A percentile compares a stretch with the other conserved stretches of the same genome.
Evolutionary conservation across 2,797 vertebrate genomes (phyloP).

Genomic region (Atherinosoma microstoma): DNA sequence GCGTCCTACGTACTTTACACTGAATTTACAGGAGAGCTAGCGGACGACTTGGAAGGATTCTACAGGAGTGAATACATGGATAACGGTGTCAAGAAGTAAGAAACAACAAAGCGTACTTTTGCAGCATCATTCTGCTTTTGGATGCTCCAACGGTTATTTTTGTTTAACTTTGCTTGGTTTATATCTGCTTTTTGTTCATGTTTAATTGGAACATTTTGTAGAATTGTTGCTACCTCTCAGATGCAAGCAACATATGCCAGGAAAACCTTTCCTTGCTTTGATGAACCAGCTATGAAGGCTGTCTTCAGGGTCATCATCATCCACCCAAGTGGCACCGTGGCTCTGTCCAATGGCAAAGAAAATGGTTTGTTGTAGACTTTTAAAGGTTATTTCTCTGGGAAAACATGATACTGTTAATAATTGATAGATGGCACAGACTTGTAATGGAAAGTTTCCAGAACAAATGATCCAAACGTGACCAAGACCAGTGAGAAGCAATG

Average conservation of each 20-base stretch:
- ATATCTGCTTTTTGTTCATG: conserved; percentile 24
- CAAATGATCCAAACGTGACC: background rate
- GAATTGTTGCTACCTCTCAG: conserved; percentile 93
- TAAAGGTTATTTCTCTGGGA: background rate
- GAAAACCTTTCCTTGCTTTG: conserved; percentile 95
- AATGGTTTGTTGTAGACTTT: conserved; percentile 74
- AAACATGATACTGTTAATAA: background rate
- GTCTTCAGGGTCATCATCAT: conserved; percentile 86
- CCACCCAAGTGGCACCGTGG: conserved; percentile 63
- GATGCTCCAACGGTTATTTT: background rate
- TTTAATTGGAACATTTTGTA: conserved; percentile 64
- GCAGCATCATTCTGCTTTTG: background rate
- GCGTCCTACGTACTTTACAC: conserved; percentile 80
- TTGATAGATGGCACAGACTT: background rate
- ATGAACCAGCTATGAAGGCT: conserved; percentile 96
- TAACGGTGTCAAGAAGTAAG: conserved; percentile 78
- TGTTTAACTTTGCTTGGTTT: background rate
- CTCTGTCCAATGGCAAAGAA: conserved; percentile 89
- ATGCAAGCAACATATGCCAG: conserved; percentile 92
- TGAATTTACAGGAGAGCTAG: conserved; percentile 86
- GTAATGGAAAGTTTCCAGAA: background rate
- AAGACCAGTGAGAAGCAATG: background rate
- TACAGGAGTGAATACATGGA: conserved; percentile 92
- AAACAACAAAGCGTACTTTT: too few species aligned
- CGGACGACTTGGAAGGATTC: conserved; percentile 90